These are phyloP conservation scores for Pseudochirops cupreus DNA, from an alignment of 2,797 vertebrate genomes.

Conservation along the genomic window DNA sequence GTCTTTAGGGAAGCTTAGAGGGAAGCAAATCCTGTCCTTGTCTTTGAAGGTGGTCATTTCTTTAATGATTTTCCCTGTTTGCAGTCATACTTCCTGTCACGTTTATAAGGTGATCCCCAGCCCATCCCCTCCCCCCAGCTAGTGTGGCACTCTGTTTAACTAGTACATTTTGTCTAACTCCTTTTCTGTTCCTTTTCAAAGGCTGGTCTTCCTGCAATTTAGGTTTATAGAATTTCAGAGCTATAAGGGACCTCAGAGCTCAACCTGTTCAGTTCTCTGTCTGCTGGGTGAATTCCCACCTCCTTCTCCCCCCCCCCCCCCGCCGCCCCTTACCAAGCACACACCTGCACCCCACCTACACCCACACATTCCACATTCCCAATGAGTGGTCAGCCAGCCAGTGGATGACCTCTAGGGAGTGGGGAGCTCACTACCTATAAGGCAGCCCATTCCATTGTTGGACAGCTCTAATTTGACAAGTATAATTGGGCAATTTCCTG, in stretches of 20 bases:
- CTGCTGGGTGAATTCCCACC: not conserved
- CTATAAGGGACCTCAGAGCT: not conserved
- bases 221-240: not conserved
- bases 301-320: no score
- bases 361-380: not conserved
- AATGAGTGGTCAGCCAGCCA: not conserved
- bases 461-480: not conserved
- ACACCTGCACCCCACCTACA: no score
- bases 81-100: not conserved
- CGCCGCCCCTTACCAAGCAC: no score
- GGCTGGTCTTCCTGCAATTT: not conserved
- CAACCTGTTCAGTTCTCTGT: not conserved
- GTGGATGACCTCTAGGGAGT: not conserved
- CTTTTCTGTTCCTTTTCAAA: not conserved
- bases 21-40: not conserved
- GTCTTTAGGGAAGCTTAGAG: not conserved
- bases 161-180: not conserved
- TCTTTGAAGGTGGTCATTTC: not conserved
- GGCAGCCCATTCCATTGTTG: not conserved
- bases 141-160: not conserved
- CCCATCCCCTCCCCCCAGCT: not conserved
- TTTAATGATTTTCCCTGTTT: not conserved
- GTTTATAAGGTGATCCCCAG: not conserved
- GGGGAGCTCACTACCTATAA: not conserved
- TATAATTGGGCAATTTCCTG: slow-evolving; percentile 1